Evolutionary conservation across 2,113 vertebrate genomes (phyloP).

Genomic region (Rissa tridactyla): DNA sequence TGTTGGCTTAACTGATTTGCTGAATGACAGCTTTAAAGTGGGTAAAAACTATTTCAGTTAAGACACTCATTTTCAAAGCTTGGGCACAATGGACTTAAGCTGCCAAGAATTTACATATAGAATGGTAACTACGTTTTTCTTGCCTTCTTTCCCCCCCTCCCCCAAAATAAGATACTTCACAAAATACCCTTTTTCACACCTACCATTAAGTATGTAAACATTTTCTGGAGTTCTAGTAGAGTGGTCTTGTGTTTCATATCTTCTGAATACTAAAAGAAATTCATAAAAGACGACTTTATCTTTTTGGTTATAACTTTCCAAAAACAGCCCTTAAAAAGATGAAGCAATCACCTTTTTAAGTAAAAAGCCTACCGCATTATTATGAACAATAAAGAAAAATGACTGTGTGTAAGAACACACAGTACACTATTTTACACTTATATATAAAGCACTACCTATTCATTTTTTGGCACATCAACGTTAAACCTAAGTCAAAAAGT

Average conservation of each 20-base stretch:
- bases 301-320: background rate
- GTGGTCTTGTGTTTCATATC: slow-evolving; percentile 99
- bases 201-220: slow-evolving; percentile 99
- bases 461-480: background rate
- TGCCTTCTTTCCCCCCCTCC: too few species aligned
- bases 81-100: background rate
- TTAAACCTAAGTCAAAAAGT: background rate
- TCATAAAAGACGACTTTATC: background rate
- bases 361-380: background rate
- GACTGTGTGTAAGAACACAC: background rate
- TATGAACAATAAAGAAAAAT: background rate
- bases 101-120: background rate
- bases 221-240: slow-evolving; percentile 96
- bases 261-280: slow-evolving; percentile 87
- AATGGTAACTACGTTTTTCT: background rate
- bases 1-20: background rate
- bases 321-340: background rate
- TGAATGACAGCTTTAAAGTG: background rate
- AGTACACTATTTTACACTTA: background rate
- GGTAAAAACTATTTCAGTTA: background rate
- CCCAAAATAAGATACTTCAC: background rate
- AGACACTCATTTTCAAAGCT: background rate
- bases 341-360: background rate
- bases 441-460: background rate
- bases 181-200: slow-evolving; percentile 5